Conservation (phyloP, 1,140 invertebrate genomes). For the Rhynchophorus ferrugineus region DNA sequence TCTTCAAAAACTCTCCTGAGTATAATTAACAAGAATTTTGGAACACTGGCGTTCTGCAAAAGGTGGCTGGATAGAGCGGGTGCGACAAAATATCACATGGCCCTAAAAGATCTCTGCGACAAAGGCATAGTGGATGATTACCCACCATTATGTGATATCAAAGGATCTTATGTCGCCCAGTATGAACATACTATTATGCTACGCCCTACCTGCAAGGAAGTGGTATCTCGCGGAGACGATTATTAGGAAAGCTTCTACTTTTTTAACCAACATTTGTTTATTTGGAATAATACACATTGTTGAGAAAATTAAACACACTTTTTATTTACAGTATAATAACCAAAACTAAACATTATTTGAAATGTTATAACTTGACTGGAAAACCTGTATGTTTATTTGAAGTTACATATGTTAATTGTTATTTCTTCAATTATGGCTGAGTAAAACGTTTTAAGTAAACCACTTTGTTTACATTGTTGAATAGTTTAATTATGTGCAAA, state of each 20-base stretch:
- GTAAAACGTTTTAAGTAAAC: too few relatives aligned
- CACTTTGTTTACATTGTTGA: too few relatives aligned
- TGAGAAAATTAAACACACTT: neutral
- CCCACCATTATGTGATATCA: constrained; percentile 95
- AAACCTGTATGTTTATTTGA: too few relatives aligned
- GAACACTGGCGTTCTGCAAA: constrained; percentile 97
- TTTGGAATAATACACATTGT: neutral
- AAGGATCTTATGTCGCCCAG: constrained; percentile 98
- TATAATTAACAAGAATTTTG: constrained; percentile 96
- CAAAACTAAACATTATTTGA: neutral
- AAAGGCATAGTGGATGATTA: constrained; percentile 94
- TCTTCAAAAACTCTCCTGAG: constrained; percentile 90
- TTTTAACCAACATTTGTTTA: neutral
- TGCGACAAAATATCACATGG: constrained; percentile 97
- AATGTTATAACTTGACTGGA: too few relatives aligned
- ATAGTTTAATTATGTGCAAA: too few relatives aligned
- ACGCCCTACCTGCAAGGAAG: constrained; percentile 96
- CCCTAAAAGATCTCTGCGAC: constrained; percentile 96
- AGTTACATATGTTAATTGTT: too few relatives aligned
- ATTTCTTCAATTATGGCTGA: too few relatives aligned
- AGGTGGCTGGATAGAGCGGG: constrained; percentile 96
- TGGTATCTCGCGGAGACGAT: constrained; percentile 92
- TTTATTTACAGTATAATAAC: neutral
- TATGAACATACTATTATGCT: constrained; percentile 98
- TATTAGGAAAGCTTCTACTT: constrained; percentile 55